phyloP scores from a whole-genome alignment of 1,140 invertebrate species.

The Lasioglossum albipes region DNA sequence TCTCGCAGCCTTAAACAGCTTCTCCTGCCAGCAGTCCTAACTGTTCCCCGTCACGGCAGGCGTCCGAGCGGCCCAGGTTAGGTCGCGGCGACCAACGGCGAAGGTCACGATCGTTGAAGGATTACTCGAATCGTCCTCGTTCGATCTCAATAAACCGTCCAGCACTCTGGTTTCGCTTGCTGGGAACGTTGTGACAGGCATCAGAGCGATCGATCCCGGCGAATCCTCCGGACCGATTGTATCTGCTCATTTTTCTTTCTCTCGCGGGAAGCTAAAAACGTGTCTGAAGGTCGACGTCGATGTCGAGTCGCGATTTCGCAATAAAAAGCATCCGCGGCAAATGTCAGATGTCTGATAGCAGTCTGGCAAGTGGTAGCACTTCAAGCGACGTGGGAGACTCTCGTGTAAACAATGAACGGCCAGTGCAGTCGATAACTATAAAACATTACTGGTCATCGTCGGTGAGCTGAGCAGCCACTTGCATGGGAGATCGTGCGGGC shows the following conservation, averaged over 20 bases:
- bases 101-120: constrained; percentile 45
- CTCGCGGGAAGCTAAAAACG: not conserved
- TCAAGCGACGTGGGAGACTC: not conserved
- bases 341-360: not conserved
- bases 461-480: too few relatives aligned
- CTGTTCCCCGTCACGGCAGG: constrained; percentile 18
- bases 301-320: not conserved
- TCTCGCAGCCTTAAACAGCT: not conserved
- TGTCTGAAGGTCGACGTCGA: not conserved
- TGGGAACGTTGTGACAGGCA: constrained; percentile 9
- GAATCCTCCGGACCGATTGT: not conserved
- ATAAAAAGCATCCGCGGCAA: not conserved
- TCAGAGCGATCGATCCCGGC: constrained; percentile 22
- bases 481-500: not conserved
- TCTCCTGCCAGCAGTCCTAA: not conserved
- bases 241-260: not conserved
- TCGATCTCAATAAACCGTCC: too few relatives aligned
- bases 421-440: too few relatives aligned
- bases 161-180: not conserved
- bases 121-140: not conserved
- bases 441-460: not conserved
- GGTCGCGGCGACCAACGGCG: constrained; percentile 27
- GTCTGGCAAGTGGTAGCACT: not conserved
- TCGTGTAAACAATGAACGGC: constrained; percentile 16
- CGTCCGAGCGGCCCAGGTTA: constrained; percentile 27